Evolutionary conservation across 2,113 vertebrate genomes (phyloP), one percentile per base, ranked within the genome.

Genomic region (Hippocampus guttulatus): DNA sequence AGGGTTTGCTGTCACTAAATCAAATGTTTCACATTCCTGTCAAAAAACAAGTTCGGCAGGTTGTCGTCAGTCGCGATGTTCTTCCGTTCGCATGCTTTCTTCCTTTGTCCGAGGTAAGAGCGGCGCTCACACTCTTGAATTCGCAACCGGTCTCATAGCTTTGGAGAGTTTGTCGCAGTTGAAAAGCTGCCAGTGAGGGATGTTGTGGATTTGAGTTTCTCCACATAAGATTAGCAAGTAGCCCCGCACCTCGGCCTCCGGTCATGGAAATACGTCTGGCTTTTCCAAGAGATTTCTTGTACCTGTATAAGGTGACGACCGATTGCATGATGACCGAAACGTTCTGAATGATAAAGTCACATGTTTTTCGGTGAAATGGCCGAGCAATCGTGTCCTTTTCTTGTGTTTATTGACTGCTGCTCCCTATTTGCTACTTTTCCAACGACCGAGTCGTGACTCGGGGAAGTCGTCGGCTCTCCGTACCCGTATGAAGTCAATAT

Each of bases 91-190:
- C 1, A 27, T 27, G 14, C 20, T 55, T 82, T 77, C 77, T 71
- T 80, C 41, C 21, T 54, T 70, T 14, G 41, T 25, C 66, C 64
- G 25, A 77, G 84, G 88, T 84, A 80, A 84, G 84, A 71, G 40
- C 66, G 45, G 60, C 33, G 23, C 69, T 23, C 21, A 10, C 18
- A 1, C 16, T 55, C 7, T 76, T 73, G 23, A 55, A 57, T 3
- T 21, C 23, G 21, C n/a, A 8, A 55, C 21, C 21, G 49, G 20
- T 6, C 5, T 20, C 6, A 11, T 11, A 23, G n/a, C 52, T 55
- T 55, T 23, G n/a, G 52, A 55, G 52, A 55, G 15, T 55, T 55
- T 55, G 8, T 2, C 3, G 3, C 2, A 23, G n/a, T 8, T 11
- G 21, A 23, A 55, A 55, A n/a, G 3, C n/a, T 8, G 2, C 23